A percentile compares a stretch with the other conserved stretches of the same genome.
phyloP scores from a whole-genome alignment of 2,113 vertebrate species.

The Elephantulus edwardii region DNA sequence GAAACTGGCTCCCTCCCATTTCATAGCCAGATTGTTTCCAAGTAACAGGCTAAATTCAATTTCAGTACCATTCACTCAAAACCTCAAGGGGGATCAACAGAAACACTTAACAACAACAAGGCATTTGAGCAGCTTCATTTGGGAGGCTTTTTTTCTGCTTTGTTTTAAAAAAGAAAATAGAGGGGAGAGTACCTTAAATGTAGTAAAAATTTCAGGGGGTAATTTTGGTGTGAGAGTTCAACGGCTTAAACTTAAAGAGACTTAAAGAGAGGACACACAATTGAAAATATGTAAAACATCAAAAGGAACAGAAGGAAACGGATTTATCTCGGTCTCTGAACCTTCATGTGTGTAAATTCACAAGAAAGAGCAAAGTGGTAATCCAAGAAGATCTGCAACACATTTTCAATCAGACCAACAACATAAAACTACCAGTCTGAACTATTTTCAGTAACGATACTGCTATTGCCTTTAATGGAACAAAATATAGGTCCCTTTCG shows the following conservation, averaged over 20 bases:
- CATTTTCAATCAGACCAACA: constrained; percentile 39
- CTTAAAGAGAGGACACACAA: constrained; percentile 36
- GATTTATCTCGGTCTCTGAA: not conserved
- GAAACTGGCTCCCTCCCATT: constrained; percentile 16
- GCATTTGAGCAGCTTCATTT: constrained; percentile 34
- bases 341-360: constrained; percentile 27
- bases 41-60: constrained; percentile 46
- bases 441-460: constrained; percentile 35
- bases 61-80: constrained; percentile 46
- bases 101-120: constrained; percentile 47
- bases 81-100: constrained; percentile 38
- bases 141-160: constrained; percentile 54
- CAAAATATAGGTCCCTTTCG: not conserved
- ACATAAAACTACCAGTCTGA: constrained; percentile 45
- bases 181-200: not conserved
- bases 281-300: constrained; percentile 11
- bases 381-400: constrained; percentile 4
- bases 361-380: not conserved
- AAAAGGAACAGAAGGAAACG: constrained; percentile 20
- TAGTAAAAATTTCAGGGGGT: constrained; percentile 13
- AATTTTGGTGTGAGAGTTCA: constrained; percentile 34
- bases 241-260: constrained; percentile 22
- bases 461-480: not conserved
- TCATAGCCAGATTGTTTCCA: constrained; percentile 29
- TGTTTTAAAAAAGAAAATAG: constrained; percentile 28